phyloP scores from a whole-genome alignment of 2,113 vertebrate species.

The Brachirus orientalis region DNA sequence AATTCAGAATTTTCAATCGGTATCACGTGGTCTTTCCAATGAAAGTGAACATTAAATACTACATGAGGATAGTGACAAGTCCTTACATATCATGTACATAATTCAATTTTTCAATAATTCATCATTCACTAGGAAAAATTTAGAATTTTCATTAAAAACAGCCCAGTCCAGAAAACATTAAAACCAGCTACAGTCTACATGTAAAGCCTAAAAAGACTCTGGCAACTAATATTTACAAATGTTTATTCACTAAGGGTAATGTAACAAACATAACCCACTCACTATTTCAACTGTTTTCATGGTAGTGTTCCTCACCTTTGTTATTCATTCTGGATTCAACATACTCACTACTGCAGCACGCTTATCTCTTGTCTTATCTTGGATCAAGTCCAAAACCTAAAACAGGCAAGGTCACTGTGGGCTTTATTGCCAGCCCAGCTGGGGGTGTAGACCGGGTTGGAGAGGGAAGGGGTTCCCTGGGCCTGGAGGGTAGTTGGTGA shows the following conservation, averaged over 20 bases:
- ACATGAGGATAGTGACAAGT: slow-evolving; percentile 23
- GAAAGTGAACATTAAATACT: slow-evolving; percentile 27
- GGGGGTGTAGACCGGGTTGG: slow-evolving; percentile 91
- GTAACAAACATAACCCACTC: slow-evolving; percentile 6
- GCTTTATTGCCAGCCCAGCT: slow-evolving; percentile 94
- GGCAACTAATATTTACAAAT: slow-evolving; percentile 53
- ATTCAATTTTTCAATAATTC: slow-evolving; percentile 35
- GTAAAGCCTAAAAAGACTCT: slow-evolving; percentile 37
- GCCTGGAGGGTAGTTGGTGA: slow-evolving; percentile 88
- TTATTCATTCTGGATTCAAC: slow-evolving; percentile 14
- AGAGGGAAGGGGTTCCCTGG: slow-evolving; percentile 90
- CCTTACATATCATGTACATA: slow-evolving; percentile 45
- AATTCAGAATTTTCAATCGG: neutral
- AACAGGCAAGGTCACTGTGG: neutral
- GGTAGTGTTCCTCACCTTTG: slow-evolving; percentile 27
- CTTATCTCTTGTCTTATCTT: slow-evolving; percentile 1
- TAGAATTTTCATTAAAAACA: slow-evolving; percentile 53
- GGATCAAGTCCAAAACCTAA: slow-evolving; percentile 19
- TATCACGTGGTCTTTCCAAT: slow-evolving; percentile 13
- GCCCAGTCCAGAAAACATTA: slow-evolving; percentile 46
- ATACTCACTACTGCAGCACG: slow-evolving; percentile 4
- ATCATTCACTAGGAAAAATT: slow-evolving; percentile 55
- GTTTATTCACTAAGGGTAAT: slow-evolving; percentile 24
- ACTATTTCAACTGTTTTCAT: slow-evolving; percentile 5
- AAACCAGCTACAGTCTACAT: slow-evolving; percentile 54